These are phyloP conservation scores for Thaumetopoea pityocampa DNA, from an alignment of 1,140 invertebrate species.

Conservation along the genomic window DNA sequence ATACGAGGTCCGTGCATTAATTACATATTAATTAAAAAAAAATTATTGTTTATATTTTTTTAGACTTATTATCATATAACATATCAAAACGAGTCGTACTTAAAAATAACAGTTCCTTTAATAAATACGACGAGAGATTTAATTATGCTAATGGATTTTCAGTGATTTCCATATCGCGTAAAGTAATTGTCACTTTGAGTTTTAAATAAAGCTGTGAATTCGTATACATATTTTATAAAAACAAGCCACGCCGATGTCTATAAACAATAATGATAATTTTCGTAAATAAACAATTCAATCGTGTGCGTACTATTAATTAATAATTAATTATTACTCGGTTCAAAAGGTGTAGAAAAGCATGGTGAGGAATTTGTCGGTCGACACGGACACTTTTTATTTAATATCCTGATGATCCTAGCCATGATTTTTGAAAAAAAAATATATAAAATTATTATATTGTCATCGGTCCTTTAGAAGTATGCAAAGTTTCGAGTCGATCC, in stretches of 20 bases:
- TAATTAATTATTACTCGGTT: too few species aligned
- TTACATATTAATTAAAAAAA: constrained; percentile 37
- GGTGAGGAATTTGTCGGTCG: too few species aligned
- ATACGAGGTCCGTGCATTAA: constrained; percentile 1
- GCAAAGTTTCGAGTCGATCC: too few species aligned
- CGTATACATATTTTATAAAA: constrained; percentile 27
- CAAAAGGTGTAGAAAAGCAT: too few species aligned
- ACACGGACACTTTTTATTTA: too few species aligned
- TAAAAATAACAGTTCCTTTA: constrained; percentile 40
- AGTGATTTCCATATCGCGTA: constrained; percentile 31
- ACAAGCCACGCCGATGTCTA: constrained; percentile 22
- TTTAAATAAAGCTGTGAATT: constrained; percentile 26
- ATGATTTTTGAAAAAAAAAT: too few species aligned
- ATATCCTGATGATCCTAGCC: too few species aligned
- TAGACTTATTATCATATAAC: constrained; percentile 49
- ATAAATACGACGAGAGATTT: constrained; percentile 28
- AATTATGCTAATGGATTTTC: constrained; percentile 43
- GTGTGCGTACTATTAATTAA: too few species aligned
- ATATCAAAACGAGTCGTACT: constrained; percentile 53
- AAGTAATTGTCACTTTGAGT: constrained; percentile 26
- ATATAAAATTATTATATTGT: too few species aligned
- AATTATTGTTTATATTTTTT: constrained; percentile 32
- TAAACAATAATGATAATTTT: constrained; percentile 38
- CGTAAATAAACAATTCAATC: constrained; percentile 31
- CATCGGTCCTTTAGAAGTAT: too few species aligned